A percentile compares a stretch with the other conserved stretches of the same genome.
These are phyloP conservation scores for Scalopus aquaticus DNA, from an alignment of 2,113 vertebrate genomes.

Conservation along the genomic window DNA sequence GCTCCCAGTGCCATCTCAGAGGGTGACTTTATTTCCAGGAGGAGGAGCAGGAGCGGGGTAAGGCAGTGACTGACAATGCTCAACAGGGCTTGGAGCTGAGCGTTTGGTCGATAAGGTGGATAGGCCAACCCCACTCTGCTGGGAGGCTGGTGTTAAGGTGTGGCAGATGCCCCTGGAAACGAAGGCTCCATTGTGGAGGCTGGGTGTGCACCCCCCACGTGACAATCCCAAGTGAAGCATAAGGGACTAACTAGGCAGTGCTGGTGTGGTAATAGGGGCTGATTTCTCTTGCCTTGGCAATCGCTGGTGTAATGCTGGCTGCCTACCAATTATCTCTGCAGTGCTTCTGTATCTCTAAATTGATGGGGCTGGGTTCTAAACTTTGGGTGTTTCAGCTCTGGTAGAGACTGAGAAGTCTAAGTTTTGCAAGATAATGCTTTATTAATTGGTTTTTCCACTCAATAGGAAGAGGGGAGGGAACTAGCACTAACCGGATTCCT, in stretches of 20 bases:
- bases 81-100: background rate
- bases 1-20: background rate
- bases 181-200: background rate
- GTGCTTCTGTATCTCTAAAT: background rate
- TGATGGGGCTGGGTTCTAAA: background rate
- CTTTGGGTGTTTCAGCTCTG: background rate
- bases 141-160: background rate
- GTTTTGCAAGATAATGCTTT: background rate
- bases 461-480: background rate
- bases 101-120: constrained; percentile 5
- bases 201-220: background rate
- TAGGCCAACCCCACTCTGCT: background rate
- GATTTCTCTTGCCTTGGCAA: background rate
- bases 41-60: background rate
- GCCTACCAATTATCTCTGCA: background rate
- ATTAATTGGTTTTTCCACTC: background rate
- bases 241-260: background rate
- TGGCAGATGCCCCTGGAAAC: background rate
- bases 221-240: background rate
- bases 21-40: background rate
- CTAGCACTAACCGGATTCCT: background rate
- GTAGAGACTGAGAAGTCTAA: background rate
- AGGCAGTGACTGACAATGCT: background rate
- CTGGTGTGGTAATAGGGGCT: too few relatives aligned
- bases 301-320: background rate